Percentiles rank a stretch among this genome's conserved stretches.
phyloP scores from a whole-genome alignment of 2,888 invertebrate species.

The Liopterus haemorrhoidalis region DNA sequence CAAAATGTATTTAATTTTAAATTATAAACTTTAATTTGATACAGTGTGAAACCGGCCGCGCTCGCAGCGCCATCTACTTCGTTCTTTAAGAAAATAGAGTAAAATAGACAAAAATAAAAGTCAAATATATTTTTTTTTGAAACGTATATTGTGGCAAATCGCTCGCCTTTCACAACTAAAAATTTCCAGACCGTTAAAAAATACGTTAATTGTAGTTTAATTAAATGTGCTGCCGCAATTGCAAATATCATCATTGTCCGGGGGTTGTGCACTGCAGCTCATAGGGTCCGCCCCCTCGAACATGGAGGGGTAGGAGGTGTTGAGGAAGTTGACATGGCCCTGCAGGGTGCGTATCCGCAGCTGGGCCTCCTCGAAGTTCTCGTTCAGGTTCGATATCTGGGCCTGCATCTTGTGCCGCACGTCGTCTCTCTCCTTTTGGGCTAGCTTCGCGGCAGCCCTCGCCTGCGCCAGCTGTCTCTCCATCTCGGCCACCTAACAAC shows the following conservation, averaged over 20 bases:
- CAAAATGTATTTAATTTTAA: too few species aligned
- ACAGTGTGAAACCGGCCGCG: too few species aligned
- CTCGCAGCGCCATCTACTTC: too few species aligned
- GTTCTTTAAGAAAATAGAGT: too few species aligned
- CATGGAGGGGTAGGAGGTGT: constrained; percentile 43
- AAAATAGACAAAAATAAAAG: too few species aligned
- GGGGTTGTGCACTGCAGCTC: constrained; percentile 21
- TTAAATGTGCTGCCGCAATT: constrained; percentile 15
- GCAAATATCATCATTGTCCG: constrained; percentile 3
- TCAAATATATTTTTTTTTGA: too few species aligned
- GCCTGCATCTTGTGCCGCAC: constrained; percentile 62
- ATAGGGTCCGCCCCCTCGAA: constrained; percentile 22
- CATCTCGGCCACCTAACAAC: constrained; percentile 60
- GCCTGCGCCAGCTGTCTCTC: constrained; percentile 61
- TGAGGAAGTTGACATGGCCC: constrained; percentile 58
- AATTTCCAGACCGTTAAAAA: too few species aligned
- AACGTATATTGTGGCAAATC: too few species aligned
- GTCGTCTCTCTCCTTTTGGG: constrained; percentile 64
- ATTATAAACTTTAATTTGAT: too few species aligned
- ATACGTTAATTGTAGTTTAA: too few species aligned
- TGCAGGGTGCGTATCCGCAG: constrained; percentile 58
- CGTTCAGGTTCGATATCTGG: constrained; percentile 60
- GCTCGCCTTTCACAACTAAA: too few species aligned
- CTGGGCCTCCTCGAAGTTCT: constrained; percentile 63
- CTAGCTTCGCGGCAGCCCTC: constrained; percentile 57